These are phyloP conservation scores for Orcinus orca DNA, from an alignment of 2,113 vertebrate genomes.

Conservation along the genomic window DNA sequence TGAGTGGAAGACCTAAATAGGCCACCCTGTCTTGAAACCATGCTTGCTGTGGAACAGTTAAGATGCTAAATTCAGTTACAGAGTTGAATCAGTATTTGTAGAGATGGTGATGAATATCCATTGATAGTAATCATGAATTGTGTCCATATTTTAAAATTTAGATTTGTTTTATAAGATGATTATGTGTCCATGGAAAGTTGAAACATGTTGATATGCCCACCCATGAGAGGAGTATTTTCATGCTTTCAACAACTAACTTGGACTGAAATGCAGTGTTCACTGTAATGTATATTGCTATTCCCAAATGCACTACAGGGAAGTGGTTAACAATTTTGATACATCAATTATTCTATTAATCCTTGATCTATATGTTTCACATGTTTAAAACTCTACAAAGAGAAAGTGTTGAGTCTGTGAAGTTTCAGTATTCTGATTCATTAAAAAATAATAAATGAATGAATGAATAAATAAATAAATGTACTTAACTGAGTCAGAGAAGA, in stretches of 20 bases:
- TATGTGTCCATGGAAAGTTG: not conserved
- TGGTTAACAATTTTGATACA: not conserved
- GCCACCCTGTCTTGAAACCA: accelerated
- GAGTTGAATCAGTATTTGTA: not conserved
- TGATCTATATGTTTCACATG: not conserved
- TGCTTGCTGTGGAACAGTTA: not conserved
- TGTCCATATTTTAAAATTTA: not conserved
- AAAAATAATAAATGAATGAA: not conserved
- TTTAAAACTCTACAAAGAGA: not conserved
- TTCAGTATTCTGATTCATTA: not conserved
- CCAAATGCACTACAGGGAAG: not conserved
- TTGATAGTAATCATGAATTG: not conserved
- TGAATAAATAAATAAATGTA: not conserved
- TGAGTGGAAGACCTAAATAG: too few relatives aligned
- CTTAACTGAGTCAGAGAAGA: not conserved
- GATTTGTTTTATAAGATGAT: not conserved
- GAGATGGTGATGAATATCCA: not conserved
- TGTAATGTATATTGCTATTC: not conserved
- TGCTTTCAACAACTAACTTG: not conserved
- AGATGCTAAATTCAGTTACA: not conserved
- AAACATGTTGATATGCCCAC: not conserved
- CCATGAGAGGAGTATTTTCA: not conserved
- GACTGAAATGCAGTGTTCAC: not conserved
- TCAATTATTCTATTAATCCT: not conserved
- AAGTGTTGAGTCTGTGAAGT: not conserved